Percentiles rank a stretch among this genome's conserved stretches.
Conservation (phyloP, 2,888 invertebrate genomes). For the Netelia inedita region DNA sequence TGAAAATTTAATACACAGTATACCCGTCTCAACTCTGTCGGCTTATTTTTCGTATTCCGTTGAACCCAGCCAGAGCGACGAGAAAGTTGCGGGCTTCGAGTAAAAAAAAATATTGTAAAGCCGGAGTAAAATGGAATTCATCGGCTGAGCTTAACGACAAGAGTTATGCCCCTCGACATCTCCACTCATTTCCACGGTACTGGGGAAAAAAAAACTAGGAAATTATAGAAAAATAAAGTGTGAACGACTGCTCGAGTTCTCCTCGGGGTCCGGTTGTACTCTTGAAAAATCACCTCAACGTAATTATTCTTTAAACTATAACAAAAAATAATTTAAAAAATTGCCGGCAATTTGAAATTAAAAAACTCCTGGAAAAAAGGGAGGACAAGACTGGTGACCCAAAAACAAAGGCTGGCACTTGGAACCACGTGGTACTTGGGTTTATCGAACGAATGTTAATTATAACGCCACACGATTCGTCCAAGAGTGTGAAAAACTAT, state of each 20-base stretch:
- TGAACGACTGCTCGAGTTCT: slow-evolving; percentile 25
- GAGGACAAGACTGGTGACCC: slow-evolving; percentile 16
- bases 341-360: slow-evolving; percentile 40
- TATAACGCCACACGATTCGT: slow-evolving; percentile 23
- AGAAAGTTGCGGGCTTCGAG: background rate
- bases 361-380: slow-evolving; percentile 50
- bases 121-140: slow-evolving; percentile 67
- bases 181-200: slow-evolving; percentile 14
- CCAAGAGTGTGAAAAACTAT: slow-evolving; percentile 19
- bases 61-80: background rate
- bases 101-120: slow-evolving; percentile 31
- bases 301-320: slow-evolving; percentile 38
- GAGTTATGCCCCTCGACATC: slow-evolving; percentile 40
- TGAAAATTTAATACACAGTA: too few relatives aligned
- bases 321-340: background rate
- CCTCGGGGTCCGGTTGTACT: slow-evolving; percentile 23
- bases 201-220: background rate
- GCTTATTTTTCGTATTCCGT: background rate
- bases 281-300: slow-evolving; percentile 58
- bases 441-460: slow-evolving; percentile 46
- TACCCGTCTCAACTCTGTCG: too few relatives aligned
- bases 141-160: slow-evolving; percentile 61
- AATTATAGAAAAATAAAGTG: slow-evolving; percentile 24
- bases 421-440: slow-evolving; percentile 33
- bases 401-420: slow-evolving; percentile 20